Base-by-base conservation (phyloP, 2,888 invertebrate genomes). In the Trachelus tabidus region DNA sequence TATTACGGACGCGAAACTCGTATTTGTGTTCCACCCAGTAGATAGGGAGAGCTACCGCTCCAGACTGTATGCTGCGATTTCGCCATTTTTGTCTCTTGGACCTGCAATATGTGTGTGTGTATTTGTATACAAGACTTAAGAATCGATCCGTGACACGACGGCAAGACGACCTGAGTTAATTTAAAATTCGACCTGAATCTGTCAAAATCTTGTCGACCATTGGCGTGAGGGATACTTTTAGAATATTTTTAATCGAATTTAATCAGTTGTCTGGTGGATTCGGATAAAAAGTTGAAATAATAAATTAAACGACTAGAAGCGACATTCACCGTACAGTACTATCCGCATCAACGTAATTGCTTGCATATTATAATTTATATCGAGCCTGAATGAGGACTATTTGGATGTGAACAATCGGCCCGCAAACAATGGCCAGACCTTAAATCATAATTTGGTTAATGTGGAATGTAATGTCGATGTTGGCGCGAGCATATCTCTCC, bases 361-460 rank as follows among this genome's bases (percentile, higher is more conserved):
- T 84, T 84, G 85, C 83, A 84, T 85, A 89, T 89, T 90, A 89
- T 88, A 89, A 90, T 89, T 90, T 87, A 90, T 87, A 86, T 84
- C 85, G 82, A 82, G 82, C 83, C 79, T 85, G 87, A 87, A 89
- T 84, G 88, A 89, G 87, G 86, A 88, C 88, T 86, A 88, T 90
- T 89, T 87, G 86, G 86, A 88, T 87, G 85, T 85, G 89, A 90
- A 90, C 89, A 90, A 90, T 90, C 87, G 89, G 86, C 84, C 84
- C 82, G 85, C 81, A 87, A 88, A 89, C 89, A 89, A 89, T 90
- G 87, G 56, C 89, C 81, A 81, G 87, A 86, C 89, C 89, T 90
- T 91, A 91, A 90, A 91, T 91, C 90, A 91, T 90, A 89, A 91
- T 91, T 90, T 91, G 90, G 90, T 90, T 91, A 90, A 90, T 90